These are phyloP conservation scores for Petrocephalus schoutedeni DNA, from an alignment of 2,797 vertebrate species.

Conservation along the genomic window DNA sequence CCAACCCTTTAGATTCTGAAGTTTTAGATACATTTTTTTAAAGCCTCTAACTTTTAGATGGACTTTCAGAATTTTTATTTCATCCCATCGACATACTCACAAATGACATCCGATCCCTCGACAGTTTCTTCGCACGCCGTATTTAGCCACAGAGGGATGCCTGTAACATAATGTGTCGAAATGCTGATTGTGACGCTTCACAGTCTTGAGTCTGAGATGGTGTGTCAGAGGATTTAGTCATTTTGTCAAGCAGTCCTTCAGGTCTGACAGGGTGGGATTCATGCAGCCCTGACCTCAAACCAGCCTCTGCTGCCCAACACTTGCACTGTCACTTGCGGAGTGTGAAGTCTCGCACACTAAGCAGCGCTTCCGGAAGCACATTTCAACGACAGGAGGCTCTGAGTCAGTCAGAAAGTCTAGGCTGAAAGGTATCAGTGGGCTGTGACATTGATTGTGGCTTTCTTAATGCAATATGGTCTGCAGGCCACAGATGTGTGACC, in stretches of 20 bases:
- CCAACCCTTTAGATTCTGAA: background rate
- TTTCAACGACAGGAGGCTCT: background rate
- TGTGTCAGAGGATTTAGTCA: background rate
- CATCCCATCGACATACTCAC: background rate
- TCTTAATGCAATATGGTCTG: conserved; percentile 14
- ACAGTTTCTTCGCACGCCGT: background rate
- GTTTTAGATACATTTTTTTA: background rate
- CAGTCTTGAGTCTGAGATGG: background rate
- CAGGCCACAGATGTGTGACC: background rate
- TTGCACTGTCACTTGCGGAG: background rate
- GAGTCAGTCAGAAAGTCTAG: background rate
- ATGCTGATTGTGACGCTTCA: background rate
- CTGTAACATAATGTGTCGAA: background rate
- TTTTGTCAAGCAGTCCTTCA: background rate
- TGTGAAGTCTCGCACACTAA: background rate
- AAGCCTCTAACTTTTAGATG: background rate
- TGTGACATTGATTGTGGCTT: background rate
- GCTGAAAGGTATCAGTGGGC: background rate
- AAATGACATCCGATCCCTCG: background rate
- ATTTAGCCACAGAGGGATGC: background rate
- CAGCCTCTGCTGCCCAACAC: background rate
- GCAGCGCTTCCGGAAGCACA: background rate
- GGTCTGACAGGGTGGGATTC: background rate
- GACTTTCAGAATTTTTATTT: background rate
- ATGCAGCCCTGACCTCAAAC: conserved; percentile 9